Base-by-base conservation (phyloP, 1,140 invertebrate species). In the Nephila pilipes region DNA sequence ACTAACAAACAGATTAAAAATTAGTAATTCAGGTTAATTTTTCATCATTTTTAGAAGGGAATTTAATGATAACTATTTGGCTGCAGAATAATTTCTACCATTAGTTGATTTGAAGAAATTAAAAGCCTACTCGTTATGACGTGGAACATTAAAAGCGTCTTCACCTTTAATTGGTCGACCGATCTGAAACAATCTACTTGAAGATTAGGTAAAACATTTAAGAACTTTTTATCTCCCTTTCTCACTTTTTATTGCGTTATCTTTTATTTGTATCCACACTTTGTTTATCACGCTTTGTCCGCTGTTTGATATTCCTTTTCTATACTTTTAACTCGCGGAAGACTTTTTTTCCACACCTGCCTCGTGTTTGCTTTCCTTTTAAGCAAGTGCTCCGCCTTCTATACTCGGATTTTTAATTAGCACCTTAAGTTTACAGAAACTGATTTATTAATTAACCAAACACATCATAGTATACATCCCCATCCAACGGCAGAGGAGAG, bases 401-500 rank as follows among this genome's bases (percentile, higher is more conserved):
- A 2, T 65, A 10, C 79, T 46, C 58, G 89, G 55, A 91, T 91
- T 91, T 91, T 91, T 91, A 91, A 32, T 91, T 91, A 81, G 75
- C 89, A 91, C 89, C 89, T 91, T 63, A 91, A 91, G 89, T 91
- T 91, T 91, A 91, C 89, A 58, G 89, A 91, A 91, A 91, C 75
- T 91, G 89, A 83, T 91, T 91, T 91, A 91, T 91, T 91, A 91
- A 91, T 91, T 91, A 91, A 91, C 89, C 75, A 83, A 83, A 65
- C 89, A 91, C 58, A 90, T 90, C 88, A 90, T 75, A 29, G 69
- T 75, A 75, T 75, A 75, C 69, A 75, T 75, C 29, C 69, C 69
- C 69, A 75, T 75, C 69, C 65, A 63, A 57, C 22, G 36, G 54
- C 55, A 20, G 65, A 25, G 29, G 54, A 80, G 80, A 55, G 79